A percentile compares a stretch with the other conserved stretches of the same genome.
phyloP scores from a whole-genome alignment of 2,888 invertebrate species.

The Drosophila affinis region DNA sequence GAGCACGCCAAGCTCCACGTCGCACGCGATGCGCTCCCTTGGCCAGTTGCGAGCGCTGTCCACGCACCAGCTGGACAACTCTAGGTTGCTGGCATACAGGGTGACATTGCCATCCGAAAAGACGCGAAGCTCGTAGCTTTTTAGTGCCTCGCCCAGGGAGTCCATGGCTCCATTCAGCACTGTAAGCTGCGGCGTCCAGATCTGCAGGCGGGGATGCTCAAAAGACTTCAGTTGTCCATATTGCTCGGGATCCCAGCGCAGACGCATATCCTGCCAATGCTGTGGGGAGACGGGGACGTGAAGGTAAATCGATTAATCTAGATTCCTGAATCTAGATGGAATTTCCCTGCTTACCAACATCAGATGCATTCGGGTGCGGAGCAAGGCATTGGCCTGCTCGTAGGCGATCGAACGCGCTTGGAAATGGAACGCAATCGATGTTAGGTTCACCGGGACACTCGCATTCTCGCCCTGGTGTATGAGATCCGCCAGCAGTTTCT shows the following conservation, averaged over 20 bases:
- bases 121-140: conserved; percentile 63
- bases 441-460: conserved; percentile 77
- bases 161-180: conserved; percentile 76
- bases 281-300: background rate
- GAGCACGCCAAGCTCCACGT: conserved; percentile 75
- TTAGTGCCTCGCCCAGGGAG: conserved; percentile 55
- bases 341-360: conserved; percentile 81
- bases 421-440: conserved; percentile 73
- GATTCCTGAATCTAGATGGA: background rate
- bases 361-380: conserved; percentile 82
- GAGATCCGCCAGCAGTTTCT: conserved; percentile 85
- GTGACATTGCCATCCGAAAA: conserved; percentile 70
- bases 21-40: conserved; percentile 77
- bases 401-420: conserved; percentile 77
- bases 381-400: conserved; percentile 68
- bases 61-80: conserved; percentile 79
- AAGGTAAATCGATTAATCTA: background rate
- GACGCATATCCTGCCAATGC: conserved; percentile 86
- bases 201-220: conserved; percentile 57
- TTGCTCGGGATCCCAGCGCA: conserved; percentile 86
- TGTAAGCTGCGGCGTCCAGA: conserved; percentile 78
- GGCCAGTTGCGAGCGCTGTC: conserved; percentile 81
- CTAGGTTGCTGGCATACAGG: conserved; percentile 67
- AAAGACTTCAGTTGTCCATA: conserved; percentile 84
- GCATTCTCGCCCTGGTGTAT: conserved; percentile 84